Conservation (phyloP, 2,888 invertebrate species). For the Esperia sulphurella region DNA sequence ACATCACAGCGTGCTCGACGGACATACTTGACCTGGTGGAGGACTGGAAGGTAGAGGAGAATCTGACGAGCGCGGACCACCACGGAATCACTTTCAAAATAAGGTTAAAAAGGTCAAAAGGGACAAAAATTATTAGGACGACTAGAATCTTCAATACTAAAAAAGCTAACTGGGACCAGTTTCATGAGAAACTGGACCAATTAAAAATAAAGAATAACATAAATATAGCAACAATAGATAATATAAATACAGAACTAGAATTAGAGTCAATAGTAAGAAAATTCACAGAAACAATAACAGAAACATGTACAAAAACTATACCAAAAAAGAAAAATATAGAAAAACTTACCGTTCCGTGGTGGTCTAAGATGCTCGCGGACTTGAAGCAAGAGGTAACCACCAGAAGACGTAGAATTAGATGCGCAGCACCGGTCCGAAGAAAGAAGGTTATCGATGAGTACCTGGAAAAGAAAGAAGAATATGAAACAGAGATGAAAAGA, state of each 20-base stretch:
- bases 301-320: not conserved
- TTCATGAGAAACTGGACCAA: not conserved
- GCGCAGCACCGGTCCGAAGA: not conserved
- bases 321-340: not conserved
- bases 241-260: no score
- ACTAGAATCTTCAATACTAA: not conserved
- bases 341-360: not conserved
- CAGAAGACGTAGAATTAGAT: conserved; percentile 1
- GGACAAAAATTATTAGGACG: no score
- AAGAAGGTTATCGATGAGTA: not conserved
- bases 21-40: not conserved
- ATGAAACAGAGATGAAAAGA: not conserved
- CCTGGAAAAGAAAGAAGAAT: not conserved
- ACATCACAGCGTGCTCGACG: not conserved
- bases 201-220: not conserved
- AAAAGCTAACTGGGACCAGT: not conserved
- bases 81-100: not conserved
- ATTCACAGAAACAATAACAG: not conserved
- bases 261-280: not conserved
- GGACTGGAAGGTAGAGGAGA: not conserved
- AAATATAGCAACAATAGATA: not conserved
- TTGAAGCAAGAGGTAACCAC: conserved; percentile 3
- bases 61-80: not conserved
- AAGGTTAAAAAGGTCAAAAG: not conserved
- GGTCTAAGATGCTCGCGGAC: conserved; percentile 2